Evolutionary conservation across 2,888 invertebrate genomes (phyloP), one percentile per base, ranked within the genome.

Genomic region (Nomada ruficornis): DNA sequence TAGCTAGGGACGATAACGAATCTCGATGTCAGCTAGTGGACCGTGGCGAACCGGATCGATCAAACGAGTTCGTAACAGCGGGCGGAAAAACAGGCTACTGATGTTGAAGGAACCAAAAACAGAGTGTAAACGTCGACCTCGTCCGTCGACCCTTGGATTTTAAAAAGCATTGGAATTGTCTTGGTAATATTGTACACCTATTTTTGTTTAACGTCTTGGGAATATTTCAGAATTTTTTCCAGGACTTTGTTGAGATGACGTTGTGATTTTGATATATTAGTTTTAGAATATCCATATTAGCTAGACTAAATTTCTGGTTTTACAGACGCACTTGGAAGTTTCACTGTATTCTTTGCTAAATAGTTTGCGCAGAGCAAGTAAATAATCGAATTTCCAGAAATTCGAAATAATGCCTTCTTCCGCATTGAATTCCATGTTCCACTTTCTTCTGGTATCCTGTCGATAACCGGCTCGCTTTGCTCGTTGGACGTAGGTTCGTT

Each of bases 1-100:
- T 68, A 73, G 63, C 65, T 77, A 52, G 29, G 52, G 68, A 73
- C 79, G 86, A 86, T 86, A 86, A 86, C 86, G 84, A 86, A 86
- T 84, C 80, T 82, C 77, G 76, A 79, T 71, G 75, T 78, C 80
- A 77, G 67, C 63, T 67, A 60, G 70, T 55, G 79, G 82, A 77
- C 77, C 74, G 63, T 60, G 68, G 60, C 65, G 44, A 74, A 80
- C 68, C 73, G 75, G 67, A 64, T 80, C 63, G 78, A 67, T 70
- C 72, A 72, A 67, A 72, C 64, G 75, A 70, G 65, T 36, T 36
- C 7, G 5, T 36, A 29, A 36, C 36, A 36, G 36, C n/a, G 26
- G 20, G 42, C 52, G 55, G 70, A 59, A 80, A 80, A 81, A 74
- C 77, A 62, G 77, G 29, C 36, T 42, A 59, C n/a, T 42, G 26